Evolutionary conservation across 2,113 vertebrate genomes (phyloP).

Genomic region (Chloropsis cyanopogon): DNA sequence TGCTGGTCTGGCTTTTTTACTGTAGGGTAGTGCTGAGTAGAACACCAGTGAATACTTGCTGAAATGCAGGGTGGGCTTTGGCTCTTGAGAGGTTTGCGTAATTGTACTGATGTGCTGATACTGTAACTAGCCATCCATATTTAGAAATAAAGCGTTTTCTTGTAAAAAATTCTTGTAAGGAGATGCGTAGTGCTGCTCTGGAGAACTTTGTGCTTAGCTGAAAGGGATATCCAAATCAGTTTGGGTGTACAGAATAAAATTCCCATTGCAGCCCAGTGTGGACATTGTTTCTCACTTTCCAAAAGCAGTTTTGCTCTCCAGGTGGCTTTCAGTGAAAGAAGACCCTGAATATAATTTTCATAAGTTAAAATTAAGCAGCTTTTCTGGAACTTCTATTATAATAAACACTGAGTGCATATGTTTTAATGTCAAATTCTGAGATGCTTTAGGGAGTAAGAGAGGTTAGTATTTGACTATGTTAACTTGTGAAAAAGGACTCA

Average conservation of each 20-base stretch:
- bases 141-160: background rate
- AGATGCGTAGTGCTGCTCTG: fast-evolving
- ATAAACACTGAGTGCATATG: background rate
- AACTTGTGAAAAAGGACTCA: background rate
- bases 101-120: background rate
- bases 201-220: background rate
- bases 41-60: background rate
- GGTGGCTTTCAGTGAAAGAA: background rate
- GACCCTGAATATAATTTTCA: background rate
- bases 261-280: background rate
- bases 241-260: background rate
- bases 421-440: background rate
- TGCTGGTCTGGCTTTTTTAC: background rate
- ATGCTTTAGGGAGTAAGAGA: background rate
- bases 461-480: background rate
- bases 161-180: background rate
- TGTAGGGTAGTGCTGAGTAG: background rate
- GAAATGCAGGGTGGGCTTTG: background rate
- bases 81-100: background rate
- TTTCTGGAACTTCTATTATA: background rate
- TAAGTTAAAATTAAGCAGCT: background rate
- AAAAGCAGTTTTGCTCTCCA: background rate
- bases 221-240: background rate
- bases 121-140: background rate
- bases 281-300: background rate